phyloP scores from a whole-genome alignment of 2,888 invertebrate genomes.

The Epistrophe eligans region DNA sequence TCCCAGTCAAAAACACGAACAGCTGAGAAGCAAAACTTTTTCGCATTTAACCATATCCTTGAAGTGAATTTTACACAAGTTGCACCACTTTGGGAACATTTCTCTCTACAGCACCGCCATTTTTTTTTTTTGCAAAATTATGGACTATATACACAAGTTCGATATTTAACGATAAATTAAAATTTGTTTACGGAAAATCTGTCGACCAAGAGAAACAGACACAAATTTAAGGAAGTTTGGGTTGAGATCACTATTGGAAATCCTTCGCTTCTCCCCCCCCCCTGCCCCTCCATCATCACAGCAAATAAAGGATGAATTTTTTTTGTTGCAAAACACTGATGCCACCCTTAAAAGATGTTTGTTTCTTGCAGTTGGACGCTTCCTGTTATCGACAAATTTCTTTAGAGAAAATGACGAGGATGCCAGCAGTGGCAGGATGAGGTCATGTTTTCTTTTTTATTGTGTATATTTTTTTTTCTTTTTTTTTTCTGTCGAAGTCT shows the following conservation, averaged over 20 bases:
- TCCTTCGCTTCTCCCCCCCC: neutral
- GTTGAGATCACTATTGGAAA: neutral
- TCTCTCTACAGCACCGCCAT: neutral
- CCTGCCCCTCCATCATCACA: neutral
- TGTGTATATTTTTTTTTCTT: too few relatives aligned
- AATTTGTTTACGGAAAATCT: conserved; percentile 73
- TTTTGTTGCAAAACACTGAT: conserved; percentile 31
- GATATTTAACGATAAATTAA: conserved; percentile 75
- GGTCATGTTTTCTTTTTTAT: conserved; percentile 57
- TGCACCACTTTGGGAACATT: conserved; percentile 36
- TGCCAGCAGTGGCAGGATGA: conserved; percentile 62
- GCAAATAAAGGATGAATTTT: neutral
- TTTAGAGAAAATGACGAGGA: conserved; percentile 41
- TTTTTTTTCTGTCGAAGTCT: conserved; percentile 3
- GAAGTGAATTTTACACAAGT: conserved; percentile 50
- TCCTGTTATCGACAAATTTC: conserved; percentile 75
- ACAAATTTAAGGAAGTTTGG: neutral
- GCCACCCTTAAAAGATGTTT: conserved; percentile 61
- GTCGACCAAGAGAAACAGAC: conserved; percentile 31
- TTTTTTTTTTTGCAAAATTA: conserved; percentile 59
- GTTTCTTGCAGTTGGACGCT: conserved; percentile 71
- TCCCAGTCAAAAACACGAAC: conserved; percentile 66
- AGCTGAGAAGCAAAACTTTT: conserved; percentile 46
- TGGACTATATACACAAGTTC: conserved; percentile 66
- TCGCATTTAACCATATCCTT: conserved; percentile 14